Evolutionary conservation across 2,113 vertebrate genomes (phyloP).

Genomic region (Pelobates fuscus): DNA sequence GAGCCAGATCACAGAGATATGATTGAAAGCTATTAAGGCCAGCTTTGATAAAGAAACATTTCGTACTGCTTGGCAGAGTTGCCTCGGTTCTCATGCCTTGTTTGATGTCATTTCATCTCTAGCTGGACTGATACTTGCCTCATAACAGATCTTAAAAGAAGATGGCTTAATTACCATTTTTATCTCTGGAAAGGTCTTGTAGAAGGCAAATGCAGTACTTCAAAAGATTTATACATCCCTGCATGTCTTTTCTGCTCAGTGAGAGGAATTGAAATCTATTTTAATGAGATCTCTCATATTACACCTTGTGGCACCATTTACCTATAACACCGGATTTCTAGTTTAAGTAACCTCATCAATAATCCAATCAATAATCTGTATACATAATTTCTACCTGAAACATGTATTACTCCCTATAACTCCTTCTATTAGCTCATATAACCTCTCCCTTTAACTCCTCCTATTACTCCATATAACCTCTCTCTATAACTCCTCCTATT

Average conservation of each 20-base stretch:
- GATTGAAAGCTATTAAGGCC: neutral
- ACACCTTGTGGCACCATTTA: neutral
- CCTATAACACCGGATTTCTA: neutral
- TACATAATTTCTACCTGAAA: no score
- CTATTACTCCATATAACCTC: no score
- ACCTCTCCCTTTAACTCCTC: no score
- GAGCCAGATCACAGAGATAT: constrained; percentile 7
- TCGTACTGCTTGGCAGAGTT: neutral
- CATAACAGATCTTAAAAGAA: neutral
- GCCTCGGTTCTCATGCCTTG: neutral
- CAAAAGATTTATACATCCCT: neutral
- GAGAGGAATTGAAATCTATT: neutral
- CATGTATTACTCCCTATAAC: no score
- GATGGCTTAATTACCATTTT: constrained; percentile 1
- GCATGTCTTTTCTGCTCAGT: neutral
- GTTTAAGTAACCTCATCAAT: no score
- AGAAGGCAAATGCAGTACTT: neutral
- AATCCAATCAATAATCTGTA: no score
- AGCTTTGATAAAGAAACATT: constrained; percentile 27
- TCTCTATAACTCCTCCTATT: no score
- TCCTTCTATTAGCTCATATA: no score
- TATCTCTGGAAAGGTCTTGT: constrained; percentile 1
- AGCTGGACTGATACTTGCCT: neutral
- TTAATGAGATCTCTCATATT: neutral
- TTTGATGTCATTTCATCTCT: constrained; percentile 17